Conservation (phyloP, 1,140 invertebrate genomes). For the Phymastichus coffea region DNA sequence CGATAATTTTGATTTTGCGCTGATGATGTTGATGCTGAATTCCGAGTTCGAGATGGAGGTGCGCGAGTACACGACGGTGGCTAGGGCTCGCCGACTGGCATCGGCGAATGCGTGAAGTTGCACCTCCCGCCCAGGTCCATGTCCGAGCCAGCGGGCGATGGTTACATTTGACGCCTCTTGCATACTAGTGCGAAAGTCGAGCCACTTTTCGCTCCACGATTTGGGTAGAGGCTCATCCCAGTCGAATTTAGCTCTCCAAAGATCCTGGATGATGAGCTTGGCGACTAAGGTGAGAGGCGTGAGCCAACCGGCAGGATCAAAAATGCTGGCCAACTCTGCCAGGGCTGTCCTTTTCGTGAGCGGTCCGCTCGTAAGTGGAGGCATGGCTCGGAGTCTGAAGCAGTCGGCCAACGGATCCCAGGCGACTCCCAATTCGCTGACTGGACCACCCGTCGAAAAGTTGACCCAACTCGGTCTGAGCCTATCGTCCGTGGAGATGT, state of each 20-base stretch:
- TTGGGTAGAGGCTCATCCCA: not conserved
- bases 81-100: not conserved
- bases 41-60: not conserved
- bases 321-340: not conserved
- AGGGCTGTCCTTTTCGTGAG: not conserved
- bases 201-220: not conserved
- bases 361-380: too few species aligned
- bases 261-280: not conserved
- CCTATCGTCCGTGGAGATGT: not conserved
- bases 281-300: not conserved
- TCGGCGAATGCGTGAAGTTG: not conserved
- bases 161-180: not conserved
- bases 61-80: not conserved
- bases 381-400: not conserved
- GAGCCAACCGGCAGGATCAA: too few species aligned
- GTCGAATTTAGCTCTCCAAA: not conserved
- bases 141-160: not conserved
- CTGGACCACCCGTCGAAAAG: not conserved
- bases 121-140: too few species aligned
- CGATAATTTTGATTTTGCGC: not conserved
- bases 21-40: not conserved
- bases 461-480: not conserved
- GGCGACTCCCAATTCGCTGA: not conserved
- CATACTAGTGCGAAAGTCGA: not conserved
- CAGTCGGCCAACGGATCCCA: not conserved